These are phyloP conservation scores for Temnothorax longispinosus DNA, from an alignment of 1,140 invertebrate genomes.

Conservation along the genomic window DNA sequence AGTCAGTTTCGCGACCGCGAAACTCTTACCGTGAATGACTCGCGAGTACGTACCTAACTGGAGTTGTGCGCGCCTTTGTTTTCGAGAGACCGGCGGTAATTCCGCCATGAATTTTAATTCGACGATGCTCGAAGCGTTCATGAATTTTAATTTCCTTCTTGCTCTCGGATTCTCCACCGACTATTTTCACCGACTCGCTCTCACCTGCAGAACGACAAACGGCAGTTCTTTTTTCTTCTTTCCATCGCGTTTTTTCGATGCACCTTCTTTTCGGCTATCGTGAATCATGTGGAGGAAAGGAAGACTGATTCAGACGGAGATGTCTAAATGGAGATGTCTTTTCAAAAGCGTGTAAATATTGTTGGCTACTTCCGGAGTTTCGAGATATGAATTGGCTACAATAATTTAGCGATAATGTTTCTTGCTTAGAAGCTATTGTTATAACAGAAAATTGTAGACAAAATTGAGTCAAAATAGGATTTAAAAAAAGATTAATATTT, in stretches of 20 bases:
- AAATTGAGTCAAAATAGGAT: background rate
- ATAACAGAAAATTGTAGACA: background rate
- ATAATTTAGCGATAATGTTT: background rate
- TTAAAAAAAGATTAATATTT: background rate
- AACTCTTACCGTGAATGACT: constrained; percentile 62
- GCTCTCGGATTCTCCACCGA: constrained; percentile 60
- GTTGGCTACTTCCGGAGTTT: background rate
- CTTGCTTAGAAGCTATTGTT: background rate
- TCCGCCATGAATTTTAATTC: constrained; percentile 79
- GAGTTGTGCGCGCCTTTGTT: constrained; percentile 71
- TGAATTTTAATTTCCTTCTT: constrained; percentile 80
- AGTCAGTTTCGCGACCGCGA: constrained; percentile 43
- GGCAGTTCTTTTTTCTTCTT: background rate
- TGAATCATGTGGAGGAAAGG: constrained; percentile 8
- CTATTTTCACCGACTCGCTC: constrained; percentile 49
- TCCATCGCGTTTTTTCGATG: background rate
- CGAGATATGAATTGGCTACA: background rate
- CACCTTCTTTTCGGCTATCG: background rate
- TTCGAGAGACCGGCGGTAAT: constrained; percentile 75
- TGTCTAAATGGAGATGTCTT: background rate
- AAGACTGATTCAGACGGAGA: background rate
- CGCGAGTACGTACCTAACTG: constrained; percentile 64
- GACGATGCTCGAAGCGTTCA: constrained; percentile 75
- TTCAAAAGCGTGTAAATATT: constrained; percentile 25
- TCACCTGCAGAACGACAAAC: background rate